A percentile compares a stretch with the other conserved stretches of the same genome.
Conservation (phyloP, 2,888 invertebrate species). For the Lasius fuliginosus region DNA sequence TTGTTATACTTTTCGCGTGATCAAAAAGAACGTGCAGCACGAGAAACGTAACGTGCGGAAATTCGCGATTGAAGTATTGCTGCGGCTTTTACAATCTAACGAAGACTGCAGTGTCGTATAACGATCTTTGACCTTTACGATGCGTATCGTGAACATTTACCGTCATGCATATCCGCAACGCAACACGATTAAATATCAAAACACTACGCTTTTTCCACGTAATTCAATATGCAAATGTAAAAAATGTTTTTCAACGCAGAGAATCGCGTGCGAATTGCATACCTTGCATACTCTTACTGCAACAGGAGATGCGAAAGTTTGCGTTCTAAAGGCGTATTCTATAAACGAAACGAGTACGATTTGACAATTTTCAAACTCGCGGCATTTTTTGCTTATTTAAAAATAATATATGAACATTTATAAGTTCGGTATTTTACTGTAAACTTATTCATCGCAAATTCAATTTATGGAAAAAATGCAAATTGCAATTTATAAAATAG, state of each 20-base stretch:
- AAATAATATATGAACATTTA: not conserved
- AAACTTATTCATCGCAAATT: not conserved
- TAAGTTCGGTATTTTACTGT: not conserved
- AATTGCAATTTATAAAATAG: not conserved
- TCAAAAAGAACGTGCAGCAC: conserved; percentile 10
- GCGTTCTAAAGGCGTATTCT: not conserved
- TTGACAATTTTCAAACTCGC: not conserved
- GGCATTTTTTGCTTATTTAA: not conserved
- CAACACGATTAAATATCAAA: conserved; percentile 39
- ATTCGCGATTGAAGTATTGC: conserved; percentile 36
- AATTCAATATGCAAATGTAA: conserved; percentile 5
- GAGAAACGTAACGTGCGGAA: conserved; percentile 30
- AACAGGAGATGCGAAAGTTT: not conserved
- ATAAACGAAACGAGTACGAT: conserved; percentile 2
- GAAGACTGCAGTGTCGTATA: conserved; percentile 36
- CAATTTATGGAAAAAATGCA: not conserved
- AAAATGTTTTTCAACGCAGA: not conserved
- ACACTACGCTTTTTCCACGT: not conserved
- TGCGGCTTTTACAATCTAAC: conserved; percentile 34
- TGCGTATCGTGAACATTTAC: conserved; percentile 16
- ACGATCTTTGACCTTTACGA: conserved; percentile 38
- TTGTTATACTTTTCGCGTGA: conserved; percentile 18
- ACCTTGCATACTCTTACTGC: not conserved
- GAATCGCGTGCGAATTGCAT: not conserved
- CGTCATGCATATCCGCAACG: not conserved